These are phyloP conservation scores for Callionymus lyra DNA, from an alignment of 2,113 vertebrate genomes.

Conservation along the genomic window DNA sequence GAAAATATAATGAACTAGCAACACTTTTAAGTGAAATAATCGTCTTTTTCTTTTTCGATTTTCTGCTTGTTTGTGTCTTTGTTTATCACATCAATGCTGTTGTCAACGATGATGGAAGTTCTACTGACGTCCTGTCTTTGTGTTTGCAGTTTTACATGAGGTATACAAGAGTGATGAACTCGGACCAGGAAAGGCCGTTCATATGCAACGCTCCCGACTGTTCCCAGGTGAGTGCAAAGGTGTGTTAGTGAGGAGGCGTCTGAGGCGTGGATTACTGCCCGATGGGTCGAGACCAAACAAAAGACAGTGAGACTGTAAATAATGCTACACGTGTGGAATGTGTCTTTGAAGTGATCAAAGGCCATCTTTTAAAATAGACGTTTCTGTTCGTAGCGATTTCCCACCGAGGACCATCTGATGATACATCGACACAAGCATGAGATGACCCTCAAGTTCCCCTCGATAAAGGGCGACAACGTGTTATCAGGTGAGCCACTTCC, in stretches of 20 bases:
- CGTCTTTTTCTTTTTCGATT: too few relatives aligned
- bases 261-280: slow-evolving; percentile 12
- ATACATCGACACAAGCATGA: slow-evolving; percentile 99
- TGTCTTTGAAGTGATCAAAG: not conserved
- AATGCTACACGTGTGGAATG: slow-evolving; percentile 14
- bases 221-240: slow-evolving; percentile 85
- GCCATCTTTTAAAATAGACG: not conserved
- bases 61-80: too few relatives aligned
- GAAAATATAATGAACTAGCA: too few relatives aligned
- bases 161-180: slow-evolving; percentile 96
- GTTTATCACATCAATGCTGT: too few relatives aligned
- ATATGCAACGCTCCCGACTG: slow-evolving; percentile 95
- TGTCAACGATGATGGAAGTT: too few relatives aligned
- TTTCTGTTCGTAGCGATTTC: slow-evolving; percentile 77
- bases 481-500: slow-evolving; percentile 83
- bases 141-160: slow-evolving; percentile 89
- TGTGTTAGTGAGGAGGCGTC: slow-evolving; percentile 35
- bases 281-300: slow-evolving; percentile 13
- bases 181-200: slow-evolving; percentile 98
- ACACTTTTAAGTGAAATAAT: too few relatives aligned
- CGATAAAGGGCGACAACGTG: slow-evolving; percentile 98
- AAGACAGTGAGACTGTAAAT: slow-evolving; percentile 28
- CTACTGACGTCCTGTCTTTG: slow-evolving; percentile 12
- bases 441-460: slow-evolving; percentile 99
- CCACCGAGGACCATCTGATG: slow-evolving; percentile 98